Evolutionary conservation across 2,888 invertebrate genomes (phyloP), one percentile per base, ranked within the genome.

Genomic region (Diaphora mendica): DNA sequence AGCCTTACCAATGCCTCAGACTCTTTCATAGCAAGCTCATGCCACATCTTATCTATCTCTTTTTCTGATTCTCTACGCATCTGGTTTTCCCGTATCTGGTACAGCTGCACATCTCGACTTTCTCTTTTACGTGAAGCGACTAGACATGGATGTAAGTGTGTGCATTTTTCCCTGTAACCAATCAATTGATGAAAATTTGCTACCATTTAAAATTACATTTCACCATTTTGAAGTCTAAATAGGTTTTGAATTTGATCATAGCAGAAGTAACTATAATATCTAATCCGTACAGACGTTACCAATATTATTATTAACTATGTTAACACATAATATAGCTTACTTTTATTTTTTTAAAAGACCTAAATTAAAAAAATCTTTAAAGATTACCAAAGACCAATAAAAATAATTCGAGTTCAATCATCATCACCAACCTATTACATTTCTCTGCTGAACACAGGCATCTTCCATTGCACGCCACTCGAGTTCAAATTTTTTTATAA

Each of bases 21-120:
- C 80, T 97, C 96, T 82, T 95, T 97, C 92, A 96, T 90, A 80
- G 94, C 92, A 26, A 97, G 90, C 55, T 96, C 94, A 70, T 96
- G 88, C 97, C 97, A 97, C 95, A 97, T 96, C 67, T 89, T 92
- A 65, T 97, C 97, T 5, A 96, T 81, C 87, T 97, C 96, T 11
- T 87, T 93, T 81, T 97, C 96, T 0, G 96, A 92, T 89, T 95
- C 91, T 72, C 93, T 93, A 73, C 90, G 91, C 0, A 96, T 93
- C 80, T 96, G 90, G 75, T 97, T 97, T 87, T 97, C 97, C 68
- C 91, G 91, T 51, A 97, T 97, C 90, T 97, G 97, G 81, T 96
- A 96, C 67, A 96, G 88, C 78, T 97, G 97, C 3, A 95, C 91
- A 64, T 95, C 90, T 82, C 96, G 94, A 0, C 95, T 92, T 77